Evolutionary conservation across 2,888 invertebrate species (phyloP).

Genomic region (Spodoptera picta): DNA sequence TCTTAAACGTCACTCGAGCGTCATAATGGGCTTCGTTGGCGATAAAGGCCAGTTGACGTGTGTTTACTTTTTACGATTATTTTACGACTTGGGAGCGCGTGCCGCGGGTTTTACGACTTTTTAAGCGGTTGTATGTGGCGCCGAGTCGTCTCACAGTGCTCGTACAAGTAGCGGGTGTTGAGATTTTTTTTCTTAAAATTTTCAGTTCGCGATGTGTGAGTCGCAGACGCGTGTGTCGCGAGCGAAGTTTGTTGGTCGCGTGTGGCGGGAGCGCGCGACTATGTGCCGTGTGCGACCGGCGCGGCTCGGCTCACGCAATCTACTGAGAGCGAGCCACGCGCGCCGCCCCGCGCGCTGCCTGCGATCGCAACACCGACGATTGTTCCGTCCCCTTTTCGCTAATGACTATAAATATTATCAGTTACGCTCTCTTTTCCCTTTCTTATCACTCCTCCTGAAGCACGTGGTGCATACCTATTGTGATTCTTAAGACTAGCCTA

Average conservation of each 20-base stretch:
- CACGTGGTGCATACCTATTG: conserved; percentile 72
- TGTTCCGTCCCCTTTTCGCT: conserved; percentile 89
- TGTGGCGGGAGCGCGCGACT: conserved; percentile 78
- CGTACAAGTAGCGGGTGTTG: conserved; percentile 56
- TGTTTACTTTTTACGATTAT: conserved; percentile 89
- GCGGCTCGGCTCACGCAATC: conserved; percentile 91
- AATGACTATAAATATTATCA: conserved; percentile 88
- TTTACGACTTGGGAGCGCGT: conserved; percentile 86
- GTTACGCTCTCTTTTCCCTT: conserved; percentile 84
- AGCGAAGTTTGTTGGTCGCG: conserved; percentile 83
- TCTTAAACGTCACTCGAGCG: conserved; percentile 88
- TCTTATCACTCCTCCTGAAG: conserved; percentile 81
- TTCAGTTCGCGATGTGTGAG: conserved; percentile 64
- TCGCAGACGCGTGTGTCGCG: conserved; percentile 75
- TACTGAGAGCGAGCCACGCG: conserved; percentile 89
- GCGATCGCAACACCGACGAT: conserved; percentile 79
- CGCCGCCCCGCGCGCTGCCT: conserved; percentile 89
- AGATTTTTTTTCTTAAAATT: conserved; percentile 60
- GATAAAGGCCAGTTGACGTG: conserved; percentile 87
- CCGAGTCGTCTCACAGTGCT: conserved; percentile 71
- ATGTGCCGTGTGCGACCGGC: conserved; percentile 84
- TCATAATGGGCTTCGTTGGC: conserved; percentile 87
- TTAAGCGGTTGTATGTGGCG: conserved; percentile 82
- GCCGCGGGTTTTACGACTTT: conserved; percentile 87
- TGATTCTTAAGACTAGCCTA: conserved; percentile 28